Evolutionary conservation across 1,140 invertebrate species (phyloP).

Genomic region (Atta texana): DNA sequence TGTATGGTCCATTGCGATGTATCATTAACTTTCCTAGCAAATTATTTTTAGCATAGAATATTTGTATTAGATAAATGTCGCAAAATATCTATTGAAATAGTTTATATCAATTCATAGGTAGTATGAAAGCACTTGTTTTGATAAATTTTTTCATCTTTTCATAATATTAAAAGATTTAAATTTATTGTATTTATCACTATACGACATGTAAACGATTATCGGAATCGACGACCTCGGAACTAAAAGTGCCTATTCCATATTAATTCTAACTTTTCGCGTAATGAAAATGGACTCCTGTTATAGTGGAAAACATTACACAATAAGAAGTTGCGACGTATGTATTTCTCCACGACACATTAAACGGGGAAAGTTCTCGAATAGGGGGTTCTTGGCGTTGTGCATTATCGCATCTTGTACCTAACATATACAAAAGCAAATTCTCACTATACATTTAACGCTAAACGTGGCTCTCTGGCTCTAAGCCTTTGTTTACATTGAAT

Average conservation of each 20-base stretch:
- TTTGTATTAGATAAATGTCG: background rate
- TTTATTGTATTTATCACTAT: background rate
- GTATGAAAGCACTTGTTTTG: background rate
- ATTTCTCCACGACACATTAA: slow-evolving; percentile 39
- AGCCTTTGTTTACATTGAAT: slow-evolving; percentile 53
- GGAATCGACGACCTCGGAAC: background rate
- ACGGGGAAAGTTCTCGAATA: slow-evolving; percentile 46
- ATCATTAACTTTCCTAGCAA: background rate
- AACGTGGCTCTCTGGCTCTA: slow-evolving; percentile 15
- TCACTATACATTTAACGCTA: slow-evolving; percentile 45
- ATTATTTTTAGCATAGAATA: slow-evolving; percentile 8
- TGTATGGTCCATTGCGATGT: background rate
- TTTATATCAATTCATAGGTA: background rate
- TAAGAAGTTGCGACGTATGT: slow-evolving; percentile 53
- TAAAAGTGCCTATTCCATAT: background rate
- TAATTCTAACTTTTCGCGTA: slow-evolving; percentile 35
- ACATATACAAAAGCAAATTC: slow-evolving; percentile 53
- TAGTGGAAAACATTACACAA: slow-evolving; percentile 40
- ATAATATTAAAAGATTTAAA: background rate
- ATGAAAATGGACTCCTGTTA: slow-evolving; percentile 22
- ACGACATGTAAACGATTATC: background rate
- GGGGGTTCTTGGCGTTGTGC: slow-evolving; percentile 1
- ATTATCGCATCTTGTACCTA: slow-evolving; percentile 47
- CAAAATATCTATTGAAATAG: background rate
- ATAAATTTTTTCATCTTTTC: background rate